These are phyloP conservation scores for Montipora cactus DNA, from an alignment of 64 coral and sea anemone genomes.

Conservation along the genomic window DNA sequence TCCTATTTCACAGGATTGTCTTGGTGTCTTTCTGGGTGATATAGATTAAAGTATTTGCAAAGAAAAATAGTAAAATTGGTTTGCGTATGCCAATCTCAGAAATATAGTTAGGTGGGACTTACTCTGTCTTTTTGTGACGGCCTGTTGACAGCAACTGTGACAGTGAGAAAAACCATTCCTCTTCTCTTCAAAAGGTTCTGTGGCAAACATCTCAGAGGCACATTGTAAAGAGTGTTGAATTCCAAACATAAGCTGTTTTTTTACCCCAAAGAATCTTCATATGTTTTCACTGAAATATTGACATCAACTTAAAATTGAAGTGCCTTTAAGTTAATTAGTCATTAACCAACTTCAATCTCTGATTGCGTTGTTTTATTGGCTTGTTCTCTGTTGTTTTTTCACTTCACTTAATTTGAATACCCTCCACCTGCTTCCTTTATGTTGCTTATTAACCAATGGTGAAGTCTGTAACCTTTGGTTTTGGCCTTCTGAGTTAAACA, in stretches of 20 bases:
- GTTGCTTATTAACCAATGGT: not conserved
- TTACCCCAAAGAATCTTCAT: not conserved
- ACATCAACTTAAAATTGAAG: constrained; percentile 4
- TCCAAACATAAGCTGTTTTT: too few relatives aligned
- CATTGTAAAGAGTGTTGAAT: not conserved
- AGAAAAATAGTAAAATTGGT: too few relatives aligned
- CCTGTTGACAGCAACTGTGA: not conserved
- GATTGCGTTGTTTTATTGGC: not conserved
- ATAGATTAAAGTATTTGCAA: too few relatives aligned
- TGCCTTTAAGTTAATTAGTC: constrained; percentile 43
- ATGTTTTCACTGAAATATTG: constrained; percentile 19
- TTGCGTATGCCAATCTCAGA: not conserved
- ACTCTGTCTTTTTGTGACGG: not conserved
- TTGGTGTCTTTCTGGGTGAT: not conserved
- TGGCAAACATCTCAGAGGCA: not conserved
- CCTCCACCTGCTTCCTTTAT: constrained; percentile 28
- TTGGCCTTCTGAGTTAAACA: not conserved
- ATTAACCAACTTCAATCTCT: constrained; percentile 26
- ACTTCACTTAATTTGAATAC: constrained; percentile 33
- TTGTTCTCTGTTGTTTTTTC: constrained; percentile 5
- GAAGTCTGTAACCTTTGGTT: constrained; percentile 29
- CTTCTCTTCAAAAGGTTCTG: not conserved
- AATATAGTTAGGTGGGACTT: constrained; percentile 6
- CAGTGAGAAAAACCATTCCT: constrained; percentile 35
- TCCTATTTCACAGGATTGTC: too few relatives aligned